Evolutionary conservation across 2,113 vertebrate species (phyloP).

Genomic region (Labeo catla): DNA sequence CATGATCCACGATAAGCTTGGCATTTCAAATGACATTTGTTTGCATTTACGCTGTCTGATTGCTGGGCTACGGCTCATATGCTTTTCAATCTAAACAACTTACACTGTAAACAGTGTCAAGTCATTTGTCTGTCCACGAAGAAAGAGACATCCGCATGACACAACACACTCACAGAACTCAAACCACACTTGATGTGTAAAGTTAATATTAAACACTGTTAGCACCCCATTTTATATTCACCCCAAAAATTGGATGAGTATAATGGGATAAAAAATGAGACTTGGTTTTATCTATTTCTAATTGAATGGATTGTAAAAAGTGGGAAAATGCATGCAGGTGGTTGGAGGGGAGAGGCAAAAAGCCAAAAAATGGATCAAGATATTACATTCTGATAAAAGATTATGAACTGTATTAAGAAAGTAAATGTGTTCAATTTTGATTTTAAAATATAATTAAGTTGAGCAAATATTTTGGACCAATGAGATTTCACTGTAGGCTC

Average conservation of each 20-base stretch:
- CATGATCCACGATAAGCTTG: neutral
- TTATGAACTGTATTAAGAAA: neutral
- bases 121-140: neutral
- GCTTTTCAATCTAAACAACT: neutral
- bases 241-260: neutral
- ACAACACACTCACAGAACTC: neutral
- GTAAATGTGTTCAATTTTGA: neutral
- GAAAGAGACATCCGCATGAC: neutral
- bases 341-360: neutral
- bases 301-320: neutral
- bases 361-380: neutral
- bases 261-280: neutral
- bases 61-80: slow-evolving; percentile 10
- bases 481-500: neutral
- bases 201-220: neutral
- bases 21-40: neutral
- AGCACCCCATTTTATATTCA: neutral
- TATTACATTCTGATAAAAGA: neutral
- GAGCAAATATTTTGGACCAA: neutral
- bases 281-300: neutral
- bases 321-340: neutral
- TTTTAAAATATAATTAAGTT: neutral
- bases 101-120: neutral
- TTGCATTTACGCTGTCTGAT: neutral
- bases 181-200: neutral